phyloP scores from a whole-genome alignment of 2,797 vertebrate genomes.

The Rhincodon typus region DNA sequence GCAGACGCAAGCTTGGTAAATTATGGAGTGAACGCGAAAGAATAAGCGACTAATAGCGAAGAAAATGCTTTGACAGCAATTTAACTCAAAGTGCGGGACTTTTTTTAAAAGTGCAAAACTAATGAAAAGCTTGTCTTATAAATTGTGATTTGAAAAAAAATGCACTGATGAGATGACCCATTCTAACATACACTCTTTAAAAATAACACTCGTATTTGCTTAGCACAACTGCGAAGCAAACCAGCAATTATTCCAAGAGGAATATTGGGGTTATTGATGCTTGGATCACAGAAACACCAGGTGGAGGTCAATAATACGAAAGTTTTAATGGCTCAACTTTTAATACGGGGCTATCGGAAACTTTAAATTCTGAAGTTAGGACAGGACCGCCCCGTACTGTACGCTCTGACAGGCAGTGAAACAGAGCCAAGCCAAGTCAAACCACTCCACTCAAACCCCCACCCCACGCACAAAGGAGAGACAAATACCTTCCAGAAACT shows the following conservation, averaged over 20 bases:
- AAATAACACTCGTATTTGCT: not conserved
- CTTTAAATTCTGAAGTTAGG: not conserved
- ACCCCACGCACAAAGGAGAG: not conserved
- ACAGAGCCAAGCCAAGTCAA: not conserved
- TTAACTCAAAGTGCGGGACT: not conserved
- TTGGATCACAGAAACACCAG: not conserved
- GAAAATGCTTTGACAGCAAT: not conserved
- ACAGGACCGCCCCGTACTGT: not conserved
- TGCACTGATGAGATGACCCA: not conserved
- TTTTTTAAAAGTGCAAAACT: not conserved
- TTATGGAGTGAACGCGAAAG: not conserved
- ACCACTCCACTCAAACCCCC: not conserved
- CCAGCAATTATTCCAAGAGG: not conserved
- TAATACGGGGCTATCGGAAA: not conserved
- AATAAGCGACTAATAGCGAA: not conserved
- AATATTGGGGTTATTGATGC: not conserved
- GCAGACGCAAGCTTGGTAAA: not conserved
- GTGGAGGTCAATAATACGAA: not conserved
- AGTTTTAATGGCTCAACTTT: not conserved
- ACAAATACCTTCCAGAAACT: not conserved
- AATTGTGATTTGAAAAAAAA: not conserved
- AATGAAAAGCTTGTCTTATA: not conserved
- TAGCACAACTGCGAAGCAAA: not conserved
- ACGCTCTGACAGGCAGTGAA: not conserved
- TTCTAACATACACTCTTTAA: not conserved